Evolutionary conservation across 2,888 invertebrate species (phyloP).

Genomic region (Taenaris catops): DNA sequence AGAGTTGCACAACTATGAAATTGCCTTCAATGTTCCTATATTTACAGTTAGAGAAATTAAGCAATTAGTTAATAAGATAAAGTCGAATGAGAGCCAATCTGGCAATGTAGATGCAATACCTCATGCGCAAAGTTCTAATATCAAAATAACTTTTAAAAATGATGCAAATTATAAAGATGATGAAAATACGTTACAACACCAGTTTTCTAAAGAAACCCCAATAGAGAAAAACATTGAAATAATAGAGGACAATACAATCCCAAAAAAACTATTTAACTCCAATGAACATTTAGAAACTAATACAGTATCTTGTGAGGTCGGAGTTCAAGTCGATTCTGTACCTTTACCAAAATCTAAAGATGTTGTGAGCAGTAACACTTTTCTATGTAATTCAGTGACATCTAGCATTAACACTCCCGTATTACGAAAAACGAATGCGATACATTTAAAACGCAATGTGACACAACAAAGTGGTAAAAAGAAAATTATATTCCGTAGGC

Average conservation of each 20-base stretch:
- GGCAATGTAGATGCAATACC: not conserved
- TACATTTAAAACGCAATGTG: not conserved
- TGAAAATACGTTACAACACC: too few species aligned
- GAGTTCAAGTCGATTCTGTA: conserved; percentile 7
- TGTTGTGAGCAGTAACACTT: not conserved
- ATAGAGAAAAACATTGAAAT: too few species aligned
- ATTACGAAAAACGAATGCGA: not conserved
- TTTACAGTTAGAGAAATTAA: conserved; percentile 39
- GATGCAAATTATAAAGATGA: conserved; percentile 6
- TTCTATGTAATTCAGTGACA: not conserved
- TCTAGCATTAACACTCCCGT: not conserved
- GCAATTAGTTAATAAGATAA: conserved; percentile 22
- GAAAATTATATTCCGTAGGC: not conserved
- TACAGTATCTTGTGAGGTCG: too few species aligned
- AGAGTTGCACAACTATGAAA: conserved; percentile 30
- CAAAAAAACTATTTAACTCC: too few species aligned
- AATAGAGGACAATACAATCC: too few species aligned
- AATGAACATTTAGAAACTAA: too few species aligned
- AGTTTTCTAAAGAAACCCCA: too few species aligned
- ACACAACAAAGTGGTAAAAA: not conserved
- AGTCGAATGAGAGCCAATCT: not conserved
- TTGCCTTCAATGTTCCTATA: conserved; percentile 27
- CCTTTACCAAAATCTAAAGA: too few species aligned
- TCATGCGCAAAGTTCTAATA: conserved; percentile 3
- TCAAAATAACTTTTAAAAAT: conserved; percentile 29